Percentiles rank a stretch among this genome's conserved stretches.
Conservation (phyloP, 1,140 invertebrate species). For the Paralvinella palmiformis region DNA sequence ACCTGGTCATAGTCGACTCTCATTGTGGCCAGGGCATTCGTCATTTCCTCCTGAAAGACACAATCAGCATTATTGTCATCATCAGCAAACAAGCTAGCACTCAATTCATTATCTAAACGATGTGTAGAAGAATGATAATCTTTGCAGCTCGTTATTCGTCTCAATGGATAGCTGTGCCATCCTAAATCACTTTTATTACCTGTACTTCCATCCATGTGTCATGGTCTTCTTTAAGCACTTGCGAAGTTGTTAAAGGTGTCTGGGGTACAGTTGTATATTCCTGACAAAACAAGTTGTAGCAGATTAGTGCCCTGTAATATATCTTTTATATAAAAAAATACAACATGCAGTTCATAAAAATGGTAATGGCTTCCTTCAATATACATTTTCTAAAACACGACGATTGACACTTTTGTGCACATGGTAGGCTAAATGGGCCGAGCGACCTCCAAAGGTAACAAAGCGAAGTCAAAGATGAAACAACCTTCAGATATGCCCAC, state of each 20-base stretch:
- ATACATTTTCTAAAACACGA: no score
- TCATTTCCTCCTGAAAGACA: conserved; percentile 87
- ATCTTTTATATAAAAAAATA: no score
- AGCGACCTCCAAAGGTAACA: no score
- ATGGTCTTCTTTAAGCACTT: conserved; percentile 76
- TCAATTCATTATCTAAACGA: no score
- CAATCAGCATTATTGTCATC: not conserved
- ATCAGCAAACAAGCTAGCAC: not conserved
- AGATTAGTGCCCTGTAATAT: no score
- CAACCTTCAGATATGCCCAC: no score
- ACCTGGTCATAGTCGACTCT: conserved; percentile 86
- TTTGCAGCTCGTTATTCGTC: not conserved
- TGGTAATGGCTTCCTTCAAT: no score
- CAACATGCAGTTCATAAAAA: no score
- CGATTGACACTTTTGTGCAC: no score
- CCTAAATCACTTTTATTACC: conserved; percentile 29
- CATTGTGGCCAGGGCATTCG: conserved; percentile 91
- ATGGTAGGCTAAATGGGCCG: no score
- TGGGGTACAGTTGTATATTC: conserved; percentile 84
- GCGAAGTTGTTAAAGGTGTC: conserved; percentile 83
- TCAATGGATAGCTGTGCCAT: not conserved
- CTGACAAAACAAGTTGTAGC: conserved; percentile 41
- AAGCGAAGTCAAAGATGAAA: no score
- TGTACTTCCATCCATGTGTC: conserved; percentile 89
- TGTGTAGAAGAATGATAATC: not conserved